phyloP scores from a whole-genome alignment of 1,140 invertebrate genomes.

The Aphelinus certus region DNA sequence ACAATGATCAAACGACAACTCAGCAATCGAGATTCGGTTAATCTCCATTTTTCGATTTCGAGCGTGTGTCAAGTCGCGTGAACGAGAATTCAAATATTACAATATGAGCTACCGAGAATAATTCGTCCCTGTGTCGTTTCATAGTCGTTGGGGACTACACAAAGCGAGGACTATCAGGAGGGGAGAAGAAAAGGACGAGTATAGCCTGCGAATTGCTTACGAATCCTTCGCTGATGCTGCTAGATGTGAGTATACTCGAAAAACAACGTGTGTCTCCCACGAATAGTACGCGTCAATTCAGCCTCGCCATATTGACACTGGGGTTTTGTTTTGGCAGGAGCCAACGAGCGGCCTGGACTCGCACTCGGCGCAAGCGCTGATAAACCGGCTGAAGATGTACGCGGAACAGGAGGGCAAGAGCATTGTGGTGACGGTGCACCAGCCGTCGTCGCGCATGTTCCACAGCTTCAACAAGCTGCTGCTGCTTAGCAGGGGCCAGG shows the following conservation, averaged over 20 bases:
- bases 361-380: constrained; percentile 80
- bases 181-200: constrained; percentile 87
- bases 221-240: constrained; percentile 83
- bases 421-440: constrained; percentile 85
- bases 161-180: constrained; percentile 83
- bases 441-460: constrained; percentile 89
- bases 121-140: constrained; percentile 32
- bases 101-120: neutral
- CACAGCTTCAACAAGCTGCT: constrained; percentile 86
- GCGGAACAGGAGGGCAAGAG: constrained; percentile 83
- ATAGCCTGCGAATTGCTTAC: constrained; percentile 88
- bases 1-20: no score
- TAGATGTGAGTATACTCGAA: constrained; percentile 75
- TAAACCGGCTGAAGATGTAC: constrained; percentile 79
- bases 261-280: no score
- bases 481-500: constrained; percentile 80
- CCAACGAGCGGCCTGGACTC: constrained; percentile 88
- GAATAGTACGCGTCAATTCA: no score
- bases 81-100: no score
- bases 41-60: no score
- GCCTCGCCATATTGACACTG: no score
- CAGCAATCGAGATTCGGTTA: no score
- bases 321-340: constrained; percentile 69
- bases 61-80: no score
- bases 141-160: constrained; percentile 82